Evolutionary conservation across 1,140 invertebrate genomes (phyloP), one percentile per base, ranked within the genome.

Genomic region (Manduca sexta): DNA sequence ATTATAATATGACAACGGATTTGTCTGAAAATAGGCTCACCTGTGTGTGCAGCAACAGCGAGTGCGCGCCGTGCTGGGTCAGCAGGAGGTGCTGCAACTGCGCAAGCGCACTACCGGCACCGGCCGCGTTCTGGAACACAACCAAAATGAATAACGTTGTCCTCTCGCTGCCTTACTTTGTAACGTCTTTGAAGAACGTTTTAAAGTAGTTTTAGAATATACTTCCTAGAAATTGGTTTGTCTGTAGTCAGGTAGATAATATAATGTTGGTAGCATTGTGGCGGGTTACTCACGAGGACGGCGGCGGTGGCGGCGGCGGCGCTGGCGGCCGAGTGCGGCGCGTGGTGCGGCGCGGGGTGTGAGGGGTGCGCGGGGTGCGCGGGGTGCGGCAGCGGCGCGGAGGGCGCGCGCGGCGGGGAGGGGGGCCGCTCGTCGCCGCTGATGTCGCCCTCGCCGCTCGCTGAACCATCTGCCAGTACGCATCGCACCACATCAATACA

Each of bases 11-110:
- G n/a, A n/a, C n/a, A n/a, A n/a, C n/a, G n/a, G n/a, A n/a, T n/a
- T n/a, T n/a, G n/a, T n/a, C n/a, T n/a, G n/a, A n/a, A n/a, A n/a
- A n/a, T n/a, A n/a, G n/a, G n/a, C n/a, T n/a, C 34, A 78, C 77
- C 65, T 83, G 79, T 17, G 76, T 75, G 59, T 84, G 80, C 41
- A 84, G 69, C 50, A 84, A 65, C 43, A 84, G 63, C 11, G 77
- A 81, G 60, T 83, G 79, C 45, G 77, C 79, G 49, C 80, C 80
- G 65, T 77, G 79, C 60, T 77, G 74, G 13, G 77, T 69, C 12
- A 84, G 75, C 60, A 84, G 61, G 34, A 84, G 56, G 43, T 84
- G 80, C 62, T 84, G 80, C 53, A 84, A 62, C 62, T 84, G 80
- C 40, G 80, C 80, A 46, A 84, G 69, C 49, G 80, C 80, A 21